Evolutionary conservation across 2,113 vertebrate genomes (phyloP).

Genomic region (Python bivittatus): DNA sequence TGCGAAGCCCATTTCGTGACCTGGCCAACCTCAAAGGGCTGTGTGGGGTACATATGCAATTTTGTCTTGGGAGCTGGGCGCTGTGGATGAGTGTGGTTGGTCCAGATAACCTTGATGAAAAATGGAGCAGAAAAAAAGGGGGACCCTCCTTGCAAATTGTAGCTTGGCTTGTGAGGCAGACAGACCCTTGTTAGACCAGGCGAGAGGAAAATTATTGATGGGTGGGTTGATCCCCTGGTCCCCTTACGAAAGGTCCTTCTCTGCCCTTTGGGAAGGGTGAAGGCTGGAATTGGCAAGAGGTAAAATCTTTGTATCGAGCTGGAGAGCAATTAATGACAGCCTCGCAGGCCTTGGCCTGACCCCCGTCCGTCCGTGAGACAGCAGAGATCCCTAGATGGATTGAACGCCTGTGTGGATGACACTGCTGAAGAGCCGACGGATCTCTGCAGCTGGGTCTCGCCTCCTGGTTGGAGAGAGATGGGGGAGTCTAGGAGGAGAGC

Average conservation of each 20-base stretch:
- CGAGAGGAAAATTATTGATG: conserved; percentile 25
- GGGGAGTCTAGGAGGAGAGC: no score
- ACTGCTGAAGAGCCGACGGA: not conserved
- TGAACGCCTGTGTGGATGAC: not conserved
- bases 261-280: conserved; percentile 60
- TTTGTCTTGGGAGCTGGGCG: not conserved
- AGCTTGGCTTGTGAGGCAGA: not conserved
- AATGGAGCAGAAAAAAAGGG: not conserved
- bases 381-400: not conserved
- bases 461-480: not conserved
- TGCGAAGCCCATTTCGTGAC: no score
- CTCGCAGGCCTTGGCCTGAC: conserved; percentile 33
- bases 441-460: rapidly evolving
- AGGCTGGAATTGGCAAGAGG: conserved; percentile 68
- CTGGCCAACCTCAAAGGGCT: no score
- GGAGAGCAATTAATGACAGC: conserved; percentile 64
- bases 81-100: no score
- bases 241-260: conserved; percentile 66
- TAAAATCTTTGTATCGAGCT: conserved; percentile 68
- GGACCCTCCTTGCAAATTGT: not conserved
- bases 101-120: not conserved
- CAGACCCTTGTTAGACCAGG: conserved; percentile 26
- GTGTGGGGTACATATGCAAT: not conserved
- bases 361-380: not conserved
- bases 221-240: conserved; percentile 55